Percentiles rank a stretch among this genome's conserved stretches.
phyloP scores from a whole-genome alignment of 2,113 vertebrate species.

The Tetraodon nigroviridis region DNA sequence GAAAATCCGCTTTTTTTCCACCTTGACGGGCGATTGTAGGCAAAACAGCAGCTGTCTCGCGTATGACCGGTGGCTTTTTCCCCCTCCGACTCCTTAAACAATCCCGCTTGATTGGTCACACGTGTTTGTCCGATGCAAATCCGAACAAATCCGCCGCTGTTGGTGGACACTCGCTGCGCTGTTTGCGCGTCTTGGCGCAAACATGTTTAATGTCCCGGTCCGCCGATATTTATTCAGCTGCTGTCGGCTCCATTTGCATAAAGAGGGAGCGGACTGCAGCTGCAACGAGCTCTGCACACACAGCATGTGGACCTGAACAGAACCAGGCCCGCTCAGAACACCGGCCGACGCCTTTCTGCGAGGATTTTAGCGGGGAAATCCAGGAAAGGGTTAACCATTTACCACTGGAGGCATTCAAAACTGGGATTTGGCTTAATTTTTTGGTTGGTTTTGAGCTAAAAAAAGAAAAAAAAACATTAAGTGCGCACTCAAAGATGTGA shows the following conservation, averaged over 20 bases:
- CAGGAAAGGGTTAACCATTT: too few species aligned
- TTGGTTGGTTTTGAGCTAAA: too few species aligned
- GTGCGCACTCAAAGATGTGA: too few species aligned
- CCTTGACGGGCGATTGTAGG: not conserved
- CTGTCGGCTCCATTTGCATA: slow-evolving; percentile 58
- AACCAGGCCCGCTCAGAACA: too few species aligned
- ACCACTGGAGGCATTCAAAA: too few species aligned
- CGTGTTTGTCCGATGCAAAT: slow-evolving; percentile 74
- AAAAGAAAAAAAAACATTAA: too few species aligned
- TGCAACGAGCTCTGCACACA: slow-evolving; percentile 34
- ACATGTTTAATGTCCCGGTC: slow-evolving; percentile 57
- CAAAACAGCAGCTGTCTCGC: not conserved
- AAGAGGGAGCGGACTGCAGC: slow-evolving; percentile 26
- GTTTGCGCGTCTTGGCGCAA: slow-evolving; percentile 65
- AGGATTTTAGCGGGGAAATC: too few species aligned
- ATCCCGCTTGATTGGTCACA: slow-evolving; percentile 51
- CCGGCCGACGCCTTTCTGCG: too few species aligned
- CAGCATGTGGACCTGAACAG: not conserved
- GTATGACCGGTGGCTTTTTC: slow-evolving; percentile 55
- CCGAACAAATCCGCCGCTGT: slow-evolving; percentile 69
- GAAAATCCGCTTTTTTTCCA: slow-evolving; percentile 5
- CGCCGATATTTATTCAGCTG: slow-evolving; percentile 75
- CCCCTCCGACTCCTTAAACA: slow-evolving; percentile 34
- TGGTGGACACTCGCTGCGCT: slow-evolving; percentile 53
- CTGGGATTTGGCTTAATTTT: too few species aligned